Evolutionary conservation across 2,797 vertebrate genomes (phyloP).

Genomic region (Momotus momota): DNA sequence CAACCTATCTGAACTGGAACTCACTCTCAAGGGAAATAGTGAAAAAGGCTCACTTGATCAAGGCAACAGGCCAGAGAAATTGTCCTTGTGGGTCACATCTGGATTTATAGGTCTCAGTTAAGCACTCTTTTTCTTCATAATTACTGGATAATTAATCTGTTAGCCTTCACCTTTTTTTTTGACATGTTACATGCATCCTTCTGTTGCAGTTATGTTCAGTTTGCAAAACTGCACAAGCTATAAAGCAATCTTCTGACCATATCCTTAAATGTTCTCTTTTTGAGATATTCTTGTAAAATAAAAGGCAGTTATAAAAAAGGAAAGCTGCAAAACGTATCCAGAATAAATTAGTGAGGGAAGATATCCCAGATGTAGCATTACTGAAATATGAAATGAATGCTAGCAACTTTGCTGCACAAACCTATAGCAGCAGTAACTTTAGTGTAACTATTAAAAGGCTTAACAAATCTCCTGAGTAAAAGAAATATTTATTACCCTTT

Average conservation of each 20-base stretch:
- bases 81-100: rapidly evolving
- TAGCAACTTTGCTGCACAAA: background rate
- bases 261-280: background rate
- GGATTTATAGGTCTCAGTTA: background rate
- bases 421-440: background rate
- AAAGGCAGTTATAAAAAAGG: background rate
- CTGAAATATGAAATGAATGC: background rate
- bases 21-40: background rate
- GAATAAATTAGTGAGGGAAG: background rate
- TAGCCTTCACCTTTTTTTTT: background rate
- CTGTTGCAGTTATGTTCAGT: background rate
- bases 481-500: background rate
- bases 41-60: background rate
- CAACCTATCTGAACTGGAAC: background rate
- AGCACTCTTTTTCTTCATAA: background rate
- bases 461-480: background rate
- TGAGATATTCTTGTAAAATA: background rate
- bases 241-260: background rate
- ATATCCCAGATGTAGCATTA: background rate
- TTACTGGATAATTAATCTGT: background rate
- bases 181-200: background rate
- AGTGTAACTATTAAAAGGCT: background rate
- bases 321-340: background rate
- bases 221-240: background rate
- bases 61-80: background rate